phyloP scores from a whole-genome alignment of 2,888 invertebrate species.

The Onchidella celtica region DNA sequence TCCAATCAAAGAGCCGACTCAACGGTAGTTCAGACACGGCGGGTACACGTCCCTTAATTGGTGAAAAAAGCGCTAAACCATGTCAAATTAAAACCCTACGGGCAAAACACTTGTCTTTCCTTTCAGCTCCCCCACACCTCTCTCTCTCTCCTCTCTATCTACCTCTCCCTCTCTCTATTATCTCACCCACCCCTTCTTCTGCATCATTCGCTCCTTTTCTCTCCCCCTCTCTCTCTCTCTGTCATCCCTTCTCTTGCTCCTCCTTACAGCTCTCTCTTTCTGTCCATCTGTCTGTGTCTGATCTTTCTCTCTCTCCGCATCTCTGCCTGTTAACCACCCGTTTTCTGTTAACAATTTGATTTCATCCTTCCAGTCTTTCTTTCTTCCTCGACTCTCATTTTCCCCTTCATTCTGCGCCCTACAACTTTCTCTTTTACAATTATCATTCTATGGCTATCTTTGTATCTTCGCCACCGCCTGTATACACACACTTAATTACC shows the following conservation, averaged over 20 bases:
- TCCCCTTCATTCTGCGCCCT: neutral
- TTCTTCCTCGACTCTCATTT: neutral
- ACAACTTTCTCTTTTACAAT: neutral
- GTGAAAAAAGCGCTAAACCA: no score
- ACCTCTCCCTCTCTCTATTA: neutral
- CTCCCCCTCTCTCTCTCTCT: neutral
- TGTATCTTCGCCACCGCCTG: no score
- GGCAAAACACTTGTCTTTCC: no score
- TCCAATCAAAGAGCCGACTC: no score
- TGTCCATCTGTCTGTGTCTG: neutral
- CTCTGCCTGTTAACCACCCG: neutral
- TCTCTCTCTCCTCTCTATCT: slow-evolving; percentile 8
- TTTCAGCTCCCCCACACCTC: neutral
- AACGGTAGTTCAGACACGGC: no score
- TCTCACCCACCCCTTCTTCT: neutral
- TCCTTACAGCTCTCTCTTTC: neutral
- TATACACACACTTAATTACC: no score
- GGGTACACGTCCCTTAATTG: no score
- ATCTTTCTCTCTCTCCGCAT: neutral
- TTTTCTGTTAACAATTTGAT: neutral
- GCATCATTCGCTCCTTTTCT: neutral
- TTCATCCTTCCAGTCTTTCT: neutral
- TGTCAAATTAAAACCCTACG: no score
- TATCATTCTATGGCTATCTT: no score
- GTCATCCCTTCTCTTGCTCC: neutral